These are phyloP conservation scores for Okapia johnstoni DNA, from an alignment of 2,113 vertebrate genomes.

Conservation along the genomic window DNA sequence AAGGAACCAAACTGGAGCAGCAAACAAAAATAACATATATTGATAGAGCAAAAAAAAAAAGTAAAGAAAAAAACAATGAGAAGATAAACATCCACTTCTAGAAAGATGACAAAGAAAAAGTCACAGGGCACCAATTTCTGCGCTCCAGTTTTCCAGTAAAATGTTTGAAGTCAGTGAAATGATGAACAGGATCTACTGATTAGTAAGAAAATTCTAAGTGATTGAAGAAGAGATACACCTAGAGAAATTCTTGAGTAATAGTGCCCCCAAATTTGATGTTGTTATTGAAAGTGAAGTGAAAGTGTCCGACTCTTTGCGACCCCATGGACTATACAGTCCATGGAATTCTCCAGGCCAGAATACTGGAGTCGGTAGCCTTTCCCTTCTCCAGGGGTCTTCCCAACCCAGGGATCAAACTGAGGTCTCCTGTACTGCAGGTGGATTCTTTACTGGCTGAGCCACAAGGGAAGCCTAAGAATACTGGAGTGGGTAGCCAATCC, in stretches of 20 bases:
- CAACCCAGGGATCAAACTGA: background rate
- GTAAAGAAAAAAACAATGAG: background rate
- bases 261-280: background rate
- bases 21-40: background rate
- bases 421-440: background rate
- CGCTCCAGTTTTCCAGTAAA: background rate
- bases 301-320: background rate
- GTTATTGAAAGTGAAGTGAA: background rate
- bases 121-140: background rate
- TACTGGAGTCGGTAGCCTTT: background rate
- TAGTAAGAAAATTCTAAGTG: background rate
- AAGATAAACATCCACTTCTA: background rate
- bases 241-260: background rate
- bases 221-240: background rate
- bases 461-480: background rate
- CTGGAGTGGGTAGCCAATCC: background rate
- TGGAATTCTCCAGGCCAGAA: background rate
- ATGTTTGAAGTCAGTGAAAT: background rate
- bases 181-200: background rate
- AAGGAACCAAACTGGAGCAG: background rate
- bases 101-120: background rate
- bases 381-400: background rate
- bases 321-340: background rate
- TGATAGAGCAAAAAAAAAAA: background rate
- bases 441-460: background rate